These are phyloP conservation scores for Harpalus rubripes DNA, from an alignment of 2,888 invertebrate species.

Conservation along the genomic window DNA sequence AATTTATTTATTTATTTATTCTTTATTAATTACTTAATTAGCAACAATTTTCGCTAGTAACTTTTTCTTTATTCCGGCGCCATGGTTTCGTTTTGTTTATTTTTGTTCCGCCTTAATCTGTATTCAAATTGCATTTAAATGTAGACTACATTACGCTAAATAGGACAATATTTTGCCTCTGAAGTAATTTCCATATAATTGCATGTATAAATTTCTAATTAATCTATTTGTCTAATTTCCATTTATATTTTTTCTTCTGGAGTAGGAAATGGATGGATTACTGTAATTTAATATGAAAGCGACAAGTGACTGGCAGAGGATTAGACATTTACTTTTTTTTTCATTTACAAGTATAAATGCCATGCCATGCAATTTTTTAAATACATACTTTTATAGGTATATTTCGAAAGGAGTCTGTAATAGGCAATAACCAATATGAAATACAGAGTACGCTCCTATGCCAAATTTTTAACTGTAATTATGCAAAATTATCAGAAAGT, in stretches of 20 bases:
- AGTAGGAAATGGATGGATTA: constrained; percentile 30
- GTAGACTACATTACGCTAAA: constrained; percentile 11
- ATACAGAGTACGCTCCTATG: not conserved
- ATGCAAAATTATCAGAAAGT: not conserved
- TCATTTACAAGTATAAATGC: not conserved
- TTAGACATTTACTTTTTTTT: constrained; percentile 1
- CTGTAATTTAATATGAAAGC: constrained; percentile 46
- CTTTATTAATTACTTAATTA: not conserved
- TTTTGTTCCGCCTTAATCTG: constrained; percentile 23
- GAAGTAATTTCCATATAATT: constrained; percentile 35
- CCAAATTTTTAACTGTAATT: not conserved
- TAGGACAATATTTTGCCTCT: constrained; percentile 5
- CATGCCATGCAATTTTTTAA: constrained; percentile 1
- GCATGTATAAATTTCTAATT: constrained; percentile 37
- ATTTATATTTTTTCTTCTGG: constrained; percentile 10
- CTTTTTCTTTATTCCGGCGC: constrained; percentile 1
- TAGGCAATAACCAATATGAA: not conserved
- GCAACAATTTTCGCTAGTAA: not conserved
- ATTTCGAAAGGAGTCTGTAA: not conserved
- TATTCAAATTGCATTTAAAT: constrained; percentile 21
- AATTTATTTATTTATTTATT: not conserved
- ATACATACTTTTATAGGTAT: not conserved
- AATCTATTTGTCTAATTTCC: constrained; percentile 40
- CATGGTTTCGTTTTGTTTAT: not conserved
- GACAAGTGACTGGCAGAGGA: constrained; percentile 11